phyloP scores from a whole-genome alignment of 2,113 vertebrate genomes.

The Panurus biarmicus region DNA sequence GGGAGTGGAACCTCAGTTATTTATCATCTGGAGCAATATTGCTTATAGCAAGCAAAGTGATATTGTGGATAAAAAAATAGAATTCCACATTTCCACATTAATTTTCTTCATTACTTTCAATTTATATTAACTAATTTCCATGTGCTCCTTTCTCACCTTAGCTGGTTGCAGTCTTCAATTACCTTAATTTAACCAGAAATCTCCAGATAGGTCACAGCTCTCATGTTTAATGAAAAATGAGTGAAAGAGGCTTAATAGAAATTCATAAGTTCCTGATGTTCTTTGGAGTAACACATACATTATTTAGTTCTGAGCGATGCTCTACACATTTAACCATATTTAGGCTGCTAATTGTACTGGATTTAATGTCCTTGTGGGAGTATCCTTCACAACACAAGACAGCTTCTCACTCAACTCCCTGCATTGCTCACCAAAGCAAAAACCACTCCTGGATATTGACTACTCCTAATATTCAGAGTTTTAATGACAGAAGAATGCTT shows the following conservation, averaged over 20 bases:
- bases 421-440: neutral
- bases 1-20: neutral
- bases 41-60: neutral
- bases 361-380: neutral
- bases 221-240: slow-evolving; percentile 71
- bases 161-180: slow-evolving; percentile 61
- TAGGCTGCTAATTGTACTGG: slow-evolving; percentile 21
- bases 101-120: slow-evolving; percentile 52
- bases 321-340: slow-evolving; percentile 30
- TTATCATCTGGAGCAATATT: neutral
- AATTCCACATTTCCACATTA: neutral
- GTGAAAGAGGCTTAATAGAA: slow-evolving; percentile 53
- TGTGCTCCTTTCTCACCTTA: slow-evolving; percentile 26
- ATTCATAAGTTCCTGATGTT: slow-evolving; percentile 62
- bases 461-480: neutral
- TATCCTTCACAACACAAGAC: neutral
- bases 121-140: slow-evolving; percentile 52
- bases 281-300: slow-evolving; percentile 57
- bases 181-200: slow-evolving; percentile 66
- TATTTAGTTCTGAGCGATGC: slow-evolving; percentile 58
- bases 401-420: neutral
- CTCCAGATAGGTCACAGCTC: slow-evolving; percentile 65
- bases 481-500: neutral
- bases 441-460: neutral
- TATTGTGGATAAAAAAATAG: neutral